Base-by-base conservation (phyloP, 1,140 invertebrate genomes). In the Reticulitermes speratus region DNA sequence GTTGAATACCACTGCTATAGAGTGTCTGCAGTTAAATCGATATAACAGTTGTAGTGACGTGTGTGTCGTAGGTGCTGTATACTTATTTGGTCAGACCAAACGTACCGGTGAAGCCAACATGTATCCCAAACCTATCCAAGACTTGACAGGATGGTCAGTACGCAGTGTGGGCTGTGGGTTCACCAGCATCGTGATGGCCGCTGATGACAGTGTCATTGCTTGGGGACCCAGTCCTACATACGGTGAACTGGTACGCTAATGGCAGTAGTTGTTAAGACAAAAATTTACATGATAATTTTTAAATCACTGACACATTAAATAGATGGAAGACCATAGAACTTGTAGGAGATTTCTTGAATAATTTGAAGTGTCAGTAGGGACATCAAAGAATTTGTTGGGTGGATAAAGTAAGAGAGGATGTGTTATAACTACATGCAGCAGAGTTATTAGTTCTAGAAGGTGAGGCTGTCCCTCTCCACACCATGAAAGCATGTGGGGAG, bases 91-190 rank as follows among this genome's bases (percentile, higher is more conserved):
- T 1, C 96, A 97, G 90, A 97, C 96, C 0, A 98, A 98, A 90
- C 94, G 96, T 48, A 96, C 96, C 3, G 97, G 97, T 0, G 97
- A 98, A 90, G 97, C 97, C 2, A 97, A 97, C 88, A 98, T 99
- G 97, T 99, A 99, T 90, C 97, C 97, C 0, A 98, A 99, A 90
- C 96, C 97, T 11, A 95, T 99, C 6, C 96, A 97, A 88, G 97
- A 99, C 92, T 91, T 99, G 3, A 94, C 95, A 88, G 97, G 97
- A 0, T 98, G 97, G 97, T 95, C 96, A 87, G 96, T 99, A 23
- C 93, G 96, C 85, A 94, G 95, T 88, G 93, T 98, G 55, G 97
- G 95, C 8, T 95, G 95, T 85, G 95, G 95, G 44, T 93, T 94
- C 88, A 97, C 96, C 2, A 97, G 96, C 82, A 95, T 98, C 85